Conservation (phyloP, 2,113 vertebrate species). For the Leucosticte australis region DNA sequence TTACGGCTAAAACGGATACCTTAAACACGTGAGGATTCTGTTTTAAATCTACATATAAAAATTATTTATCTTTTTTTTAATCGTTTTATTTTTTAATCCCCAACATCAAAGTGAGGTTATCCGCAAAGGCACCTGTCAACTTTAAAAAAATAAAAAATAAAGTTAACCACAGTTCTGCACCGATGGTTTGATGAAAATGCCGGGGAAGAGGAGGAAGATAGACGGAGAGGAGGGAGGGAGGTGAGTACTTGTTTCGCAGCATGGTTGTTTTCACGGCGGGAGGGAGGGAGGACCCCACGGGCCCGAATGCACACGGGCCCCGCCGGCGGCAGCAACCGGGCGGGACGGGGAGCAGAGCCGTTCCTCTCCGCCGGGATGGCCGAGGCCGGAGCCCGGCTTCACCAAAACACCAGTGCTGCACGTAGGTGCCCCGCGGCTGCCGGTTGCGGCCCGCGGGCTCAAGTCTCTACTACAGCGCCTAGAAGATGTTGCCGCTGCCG, state of each 20-base stretch:
- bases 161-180: constrained; percentile 82
- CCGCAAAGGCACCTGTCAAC: constrained; percentile 91
- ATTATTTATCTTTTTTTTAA: constrained; percentile 50
- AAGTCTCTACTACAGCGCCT: constrained; percentile 44
- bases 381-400: not conserved
- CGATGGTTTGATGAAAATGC: constrained; percentile 69
- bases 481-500: constrained; percentile 87
- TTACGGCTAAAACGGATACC: constrained; percentile 67
- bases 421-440: not conserved
- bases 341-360: not conserved
- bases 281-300: not conserved
- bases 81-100: constrained; percentile 34
- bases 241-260: not conserved
- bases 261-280: not conserved
- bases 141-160: constrained; percentile 87
- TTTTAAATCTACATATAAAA: constrained; percentile 83
- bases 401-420: constrained; percentile 12
- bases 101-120: constrained; percentile 91
- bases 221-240: not conserved
- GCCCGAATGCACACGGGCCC: not conserved
- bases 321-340: not conserved
- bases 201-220: not conserved
- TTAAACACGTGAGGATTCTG: constrained; percentile 48
- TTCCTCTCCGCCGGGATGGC: not conserved
- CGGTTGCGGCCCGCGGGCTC: not conserved